Evolutionary conservation across 2,888 invertebrate species (phyloP).

Genomic region (Erannis defoliaria): DNA sequence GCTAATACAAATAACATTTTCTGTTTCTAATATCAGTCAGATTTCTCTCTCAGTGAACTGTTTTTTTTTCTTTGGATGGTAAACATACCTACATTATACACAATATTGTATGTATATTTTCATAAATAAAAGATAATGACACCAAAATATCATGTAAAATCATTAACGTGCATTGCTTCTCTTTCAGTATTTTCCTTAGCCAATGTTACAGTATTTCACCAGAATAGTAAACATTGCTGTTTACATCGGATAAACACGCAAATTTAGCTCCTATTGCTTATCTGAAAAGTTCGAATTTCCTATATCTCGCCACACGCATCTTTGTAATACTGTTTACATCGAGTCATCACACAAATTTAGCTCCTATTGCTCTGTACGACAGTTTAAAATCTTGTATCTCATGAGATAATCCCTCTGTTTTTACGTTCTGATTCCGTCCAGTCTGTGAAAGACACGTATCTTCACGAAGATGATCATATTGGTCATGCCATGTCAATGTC

Average conservation of each 20-base stretch:
- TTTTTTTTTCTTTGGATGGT: no score
- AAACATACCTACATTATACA: no score
- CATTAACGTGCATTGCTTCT: no score
- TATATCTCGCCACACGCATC: background rate
- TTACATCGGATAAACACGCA: background rate
- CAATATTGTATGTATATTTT: no score
- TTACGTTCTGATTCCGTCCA: conserved; percentile 13
- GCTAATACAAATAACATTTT: no score
- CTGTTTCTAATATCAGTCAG: no score
- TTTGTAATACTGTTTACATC: background rate
- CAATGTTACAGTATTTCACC: conserved; percentile 3
- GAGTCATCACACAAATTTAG: conserved; percentile 1
- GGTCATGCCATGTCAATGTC: background rate
- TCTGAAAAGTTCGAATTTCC: background rate
- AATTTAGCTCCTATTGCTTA: background rate
- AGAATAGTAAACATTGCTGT: conserved; percentile 6
- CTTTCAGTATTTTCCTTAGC: background rate
- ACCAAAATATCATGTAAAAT: no score
- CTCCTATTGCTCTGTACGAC: background rate
- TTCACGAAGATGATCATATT: background rate
- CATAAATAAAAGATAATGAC: no score
- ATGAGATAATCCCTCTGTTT: background rate
- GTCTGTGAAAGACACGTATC: conserved; percentile 25
- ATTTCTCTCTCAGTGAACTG: no score
- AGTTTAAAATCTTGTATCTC: background rate